Percentiles rank a stretch among this genome's conserved stretches.
phyloP scores from a whole-genome alignment of 2,113 vertebrate species.

The Pampusana beccarii region DNA sequence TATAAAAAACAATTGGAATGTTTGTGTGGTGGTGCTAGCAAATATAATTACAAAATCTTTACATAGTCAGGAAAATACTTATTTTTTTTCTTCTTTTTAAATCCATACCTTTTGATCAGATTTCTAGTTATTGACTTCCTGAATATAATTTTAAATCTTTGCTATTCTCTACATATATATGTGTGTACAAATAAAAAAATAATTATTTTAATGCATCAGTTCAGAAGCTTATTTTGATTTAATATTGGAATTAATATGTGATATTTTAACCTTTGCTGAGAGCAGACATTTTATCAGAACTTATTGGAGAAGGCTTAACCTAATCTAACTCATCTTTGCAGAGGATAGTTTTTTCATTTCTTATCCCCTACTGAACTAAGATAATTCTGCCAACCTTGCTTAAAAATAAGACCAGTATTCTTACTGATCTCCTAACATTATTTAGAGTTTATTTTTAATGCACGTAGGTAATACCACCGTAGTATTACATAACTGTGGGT shows the following conservation, averaged over 20 bases:
- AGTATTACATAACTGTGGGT: conserved; percentile 1
- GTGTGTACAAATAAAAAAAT: neutral
- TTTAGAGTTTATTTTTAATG: conserved; percentile 6
- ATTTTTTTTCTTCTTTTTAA: neutral
- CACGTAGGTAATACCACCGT: neutral
- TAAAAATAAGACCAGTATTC: neutral
- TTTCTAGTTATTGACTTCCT: neutral
- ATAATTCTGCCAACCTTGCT: neutral
- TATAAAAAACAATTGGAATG: neutral
- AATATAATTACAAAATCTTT: neutral
- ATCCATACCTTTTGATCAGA: neutral
- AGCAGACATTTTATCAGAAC: neutral
- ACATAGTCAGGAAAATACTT: neutral
- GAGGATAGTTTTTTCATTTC: neutral
- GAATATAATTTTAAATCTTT: neutral
- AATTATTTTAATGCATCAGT: neutral
- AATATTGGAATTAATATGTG: neutral
- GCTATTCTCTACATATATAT: neutral
- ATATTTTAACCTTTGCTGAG: neutral
- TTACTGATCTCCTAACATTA: neutral
- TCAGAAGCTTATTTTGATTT: neutral
- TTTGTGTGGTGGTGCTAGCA: neutral
- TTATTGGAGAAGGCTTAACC: neutral
- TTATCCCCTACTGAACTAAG: neutral
- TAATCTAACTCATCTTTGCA: neutral